Evolutionary conservation across 2,113 vertebrate species (phyloP), one percentile per base, ranked within the genome.

Genomic region (Brachypodius melanocephalos): DNA sequence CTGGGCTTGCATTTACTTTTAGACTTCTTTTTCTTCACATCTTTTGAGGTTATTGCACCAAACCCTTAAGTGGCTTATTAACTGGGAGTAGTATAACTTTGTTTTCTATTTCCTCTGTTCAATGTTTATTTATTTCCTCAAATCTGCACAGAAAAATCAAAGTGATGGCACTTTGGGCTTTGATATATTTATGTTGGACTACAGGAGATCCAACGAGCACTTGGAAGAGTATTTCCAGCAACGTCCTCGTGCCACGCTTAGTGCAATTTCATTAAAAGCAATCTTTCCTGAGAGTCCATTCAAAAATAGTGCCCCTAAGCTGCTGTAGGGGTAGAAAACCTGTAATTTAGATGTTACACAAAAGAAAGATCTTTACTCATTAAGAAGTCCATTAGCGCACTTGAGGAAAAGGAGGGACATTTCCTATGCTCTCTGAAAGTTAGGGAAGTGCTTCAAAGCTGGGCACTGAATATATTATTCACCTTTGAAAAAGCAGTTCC

Each of bases 341-440:
- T 55, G 8, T 29, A 36, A 90, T 83, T 93, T 62, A 73, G 46
- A 24, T 71, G 13, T 73, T 67, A 38, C 19, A 28, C 28, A 28
- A 65, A 73, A 80, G 63, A 62, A 29, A 80, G 51, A 32, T 40
- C 67, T 62, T 66, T 40, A 76, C 42, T 94, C 75, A 91, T 96
- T 97, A 88, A 38, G 32, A 71, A 91, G 59, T 43, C 82, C 83
- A 91, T 90, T 92, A 90, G 31, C 66, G 80, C 51, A 57, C 38
- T 48, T 71, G 28, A 16, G 52, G 52, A 32, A 77, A 91, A 63
- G 63, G 3, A 67, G 17, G 72, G 45, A 61, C 22, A 22, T 85
- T 84, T 71, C 57, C 68, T 57, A 9, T 49, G 52, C 59, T 59
- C 28, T 86, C 75, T 38, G 61, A 45, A 91, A 95, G 88, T 31